Conservation (phyloP, 2,113 vertebrate species). For the Erpornis zantholeuca region DNA sequence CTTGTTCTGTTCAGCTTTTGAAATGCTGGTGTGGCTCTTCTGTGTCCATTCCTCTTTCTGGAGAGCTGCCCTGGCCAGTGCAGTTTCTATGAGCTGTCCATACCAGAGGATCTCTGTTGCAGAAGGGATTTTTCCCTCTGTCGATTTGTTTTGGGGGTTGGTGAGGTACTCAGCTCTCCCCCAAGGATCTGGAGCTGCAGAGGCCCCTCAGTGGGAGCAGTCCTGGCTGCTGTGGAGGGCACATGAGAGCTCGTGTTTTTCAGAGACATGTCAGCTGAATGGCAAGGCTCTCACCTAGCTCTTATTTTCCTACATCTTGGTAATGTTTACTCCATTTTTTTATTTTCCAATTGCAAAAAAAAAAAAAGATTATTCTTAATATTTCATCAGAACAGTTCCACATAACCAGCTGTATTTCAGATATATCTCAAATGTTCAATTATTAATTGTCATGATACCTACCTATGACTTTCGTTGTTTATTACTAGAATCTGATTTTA, state of each 20-base stretch:
- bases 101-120: neutral
- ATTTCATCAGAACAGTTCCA: neutral
- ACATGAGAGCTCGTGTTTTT: too few relatives aligned
- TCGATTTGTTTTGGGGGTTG: neutral
- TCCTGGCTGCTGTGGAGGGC: neutral
- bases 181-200: neutral
- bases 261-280: neutral
- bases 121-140: neutral
- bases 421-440: neutral
- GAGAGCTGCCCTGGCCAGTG: neutral
- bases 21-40: neutral
- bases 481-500: slow-evolving; percentile 50
- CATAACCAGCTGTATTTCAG: neutral
- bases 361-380: neutral
- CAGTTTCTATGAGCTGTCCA: neutral
- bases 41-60: neutral
- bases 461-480: slow-evolving; percentile 2
- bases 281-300: neutral
- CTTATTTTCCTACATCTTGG: neutral
- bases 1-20: neutral
- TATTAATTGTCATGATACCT: slow-evolving; percentile 8
- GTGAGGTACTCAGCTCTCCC: fast-evolving
- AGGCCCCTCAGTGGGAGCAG: neutral
- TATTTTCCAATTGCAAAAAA: neutral
- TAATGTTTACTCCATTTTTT: neutral